These are phyloP conservation scores for Synanthedon myopaeformis DNA, from an alignment of 2,888 invertebrate genomes.

Conservation along the genomic window DNA sequence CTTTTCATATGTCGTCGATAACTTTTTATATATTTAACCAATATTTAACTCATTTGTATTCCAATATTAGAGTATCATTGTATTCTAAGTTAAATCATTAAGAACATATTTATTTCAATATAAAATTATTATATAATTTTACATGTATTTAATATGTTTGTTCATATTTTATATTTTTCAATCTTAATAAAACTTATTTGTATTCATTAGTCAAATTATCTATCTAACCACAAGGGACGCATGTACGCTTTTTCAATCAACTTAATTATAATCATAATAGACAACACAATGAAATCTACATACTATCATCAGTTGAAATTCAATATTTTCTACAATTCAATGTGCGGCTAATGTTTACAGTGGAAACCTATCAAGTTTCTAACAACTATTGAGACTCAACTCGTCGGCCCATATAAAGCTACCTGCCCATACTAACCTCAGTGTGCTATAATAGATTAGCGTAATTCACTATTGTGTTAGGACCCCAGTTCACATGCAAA, in stretches of 20 bases:
- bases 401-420: constrained; percentile 24
- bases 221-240: no score
- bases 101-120: no score
- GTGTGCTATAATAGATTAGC: constrained; percentile 42
- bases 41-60: no score
- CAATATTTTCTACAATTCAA: constrained; percentile 31
- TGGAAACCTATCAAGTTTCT: constrained; percentile 61
- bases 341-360: constrained; percentile 49
- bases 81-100: no score
- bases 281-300: neutral
- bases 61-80: no score
- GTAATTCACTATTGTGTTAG: constrained; percentile 44
- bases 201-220: no score
- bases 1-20: neutral
- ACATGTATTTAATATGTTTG: no score
- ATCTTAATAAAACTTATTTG: no score
- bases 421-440: constrained; percentile 23
- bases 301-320: constrained; percentile 34
- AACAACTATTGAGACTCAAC: constrained; percentile 34
- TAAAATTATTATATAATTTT: no score
- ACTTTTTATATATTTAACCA: neutral
- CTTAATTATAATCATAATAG: constrained; percentile 6
- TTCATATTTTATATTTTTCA: no score
- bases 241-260: constrained; percentile 11
- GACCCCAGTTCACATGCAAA: constrained; percentile 62